Conservation (phyloP, 2,113 vertebrate genomes). For the Choloepus hoffmanni region DNA sequence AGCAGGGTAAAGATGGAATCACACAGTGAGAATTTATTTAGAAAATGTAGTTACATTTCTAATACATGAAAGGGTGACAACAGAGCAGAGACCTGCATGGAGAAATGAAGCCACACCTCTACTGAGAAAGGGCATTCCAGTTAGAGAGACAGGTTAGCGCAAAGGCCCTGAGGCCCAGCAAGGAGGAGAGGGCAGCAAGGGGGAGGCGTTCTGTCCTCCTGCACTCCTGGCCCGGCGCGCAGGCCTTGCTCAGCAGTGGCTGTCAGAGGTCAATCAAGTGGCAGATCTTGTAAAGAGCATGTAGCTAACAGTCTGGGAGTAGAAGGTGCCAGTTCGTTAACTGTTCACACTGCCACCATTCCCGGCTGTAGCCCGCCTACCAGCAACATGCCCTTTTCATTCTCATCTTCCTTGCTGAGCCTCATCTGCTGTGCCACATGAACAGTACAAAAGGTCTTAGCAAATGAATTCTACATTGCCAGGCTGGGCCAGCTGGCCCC, state of each 20-base stretch:
- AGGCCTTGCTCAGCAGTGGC: neutral
- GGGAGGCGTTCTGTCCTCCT: neutral
- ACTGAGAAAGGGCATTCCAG: neutral
- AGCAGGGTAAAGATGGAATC: neutral
- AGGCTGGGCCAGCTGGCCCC: neutral
- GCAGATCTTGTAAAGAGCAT: neutral
- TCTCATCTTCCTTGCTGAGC: neutral
- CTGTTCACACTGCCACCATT: neutral
- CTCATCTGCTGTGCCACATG: neutral
- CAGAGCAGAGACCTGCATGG: neutral
- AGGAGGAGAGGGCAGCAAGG: neutral
- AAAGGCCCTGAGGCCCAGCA: neutral
- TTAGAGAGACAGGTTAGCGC: neutral
- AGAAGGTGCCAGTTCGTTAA: neutral
- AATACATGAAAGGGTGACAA: neutral
- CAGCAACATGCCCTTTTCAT: neutral
- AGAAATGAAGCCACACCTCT: neutral
- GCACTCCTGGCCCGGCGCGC: accelerated
- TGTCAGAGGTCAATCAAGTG: neutral
- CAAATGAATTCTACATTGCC: constrained; percentile 9
- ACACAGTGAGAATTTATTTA: neutral
- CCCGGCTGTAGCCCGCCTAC: neutral
- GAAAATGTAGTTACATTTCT: neutral
- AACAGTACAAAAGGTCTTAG: constrained; percentile 15
- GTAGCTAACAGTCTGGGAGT: neutral